Percentiles rank a stretch among this genome's conserved stretches.
Conservation (phyloP, 1,140 invertebrate genomes). For the Parasteatoda tepidariorum region DNA sequence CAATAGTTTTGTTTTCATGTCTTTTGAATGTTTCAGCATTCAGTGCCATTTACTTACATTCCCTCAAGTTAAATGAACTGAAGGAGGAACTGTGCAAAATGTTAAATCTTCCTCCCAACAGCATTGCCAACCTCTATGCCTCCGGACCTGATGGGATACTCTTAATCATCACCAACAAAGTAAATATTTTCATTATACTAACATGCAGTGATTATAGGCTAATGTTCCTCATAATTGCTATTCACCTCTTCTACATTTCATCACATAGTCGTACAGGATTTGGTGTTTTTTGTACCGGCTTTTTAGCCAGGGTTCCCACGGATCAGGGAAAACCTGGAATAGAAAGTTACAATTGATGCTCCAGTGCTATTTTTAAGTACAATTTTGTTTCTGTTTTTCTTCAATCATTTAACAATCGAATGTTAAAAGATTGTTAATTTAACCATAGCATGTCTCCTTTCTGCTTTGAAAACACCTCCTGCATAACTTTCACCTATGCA, state of each 20-base stretch:
- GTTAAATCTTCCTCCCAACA: not conserved
- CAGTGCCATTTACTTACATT: slow-evolving; percentile 41
- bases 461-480: too few species aligned
- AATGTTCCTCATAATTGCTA: not conserved
- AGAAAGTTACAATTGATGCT: not conserved
- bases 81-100: slow-evolving; percentile 17
- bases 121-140: slow-evolving; percentile 5
- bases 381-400: too few species aligned
- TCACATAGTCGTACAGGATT: too few species aligned
- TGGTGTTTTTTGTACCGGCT: not conserved
- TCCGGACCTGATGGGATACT: slow-evolving; percentile 40
- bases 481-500: too few species aligned
- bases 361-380: not conserved
- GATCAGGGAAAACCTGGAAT: not conserved
- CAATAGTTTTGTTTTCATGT: too few species aligned
- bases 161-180: slow-evolving; percentile 16
- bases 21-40: slow-evolving; percentile 34
- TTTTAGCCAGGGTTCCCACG: not conserved
- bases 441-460: too few species aligned
- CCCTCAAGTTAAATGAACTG: slow-evolving; percentile 25
- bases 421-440: too few species aligned
- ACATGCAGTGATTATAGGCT: not conserved
- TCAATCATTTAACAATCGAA: too few species aligned
- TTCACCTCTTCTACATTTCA: not conserved
- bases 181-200: not conserved